These are phyloP conservation scores for Ennomos quercinarius DNA, from an alignment of 2,888 invertebrate species.

Conservation along the genomic window DNA sequence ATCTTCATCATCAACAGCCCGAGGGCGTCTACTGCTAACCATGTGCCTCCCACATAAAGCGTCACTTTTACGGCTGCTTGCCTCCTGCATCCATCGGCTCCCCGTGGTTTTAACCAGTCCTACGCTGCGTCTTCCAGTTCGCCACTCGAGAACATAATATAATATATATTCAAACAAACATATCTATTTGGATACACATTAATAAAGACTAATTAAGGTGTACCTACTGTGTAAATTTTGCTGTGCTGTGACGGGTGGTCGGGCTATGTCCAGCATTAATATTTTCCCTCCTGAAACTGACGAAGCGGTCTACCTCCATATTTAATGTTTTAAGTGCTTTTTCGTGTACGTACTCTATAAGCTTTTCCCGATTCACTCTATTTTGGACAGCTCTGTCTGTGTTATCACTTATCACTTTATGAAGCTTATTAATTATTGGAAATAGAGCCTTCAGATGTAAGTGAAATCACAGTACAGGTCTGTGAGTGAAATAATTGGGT, in stretches of 20 bases:
- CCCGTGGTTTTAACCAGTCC: no score
- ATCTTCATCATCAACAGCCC: no score
- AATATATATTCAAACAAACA: no score
- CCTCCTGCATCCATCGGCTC: no score
- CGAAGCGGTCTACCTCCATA: constrained; percentile 62
- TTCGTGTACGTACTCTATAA: constrained; percentile 58
- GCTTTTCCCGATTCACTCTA: constrained; percentile 5
- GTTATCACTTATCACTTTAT: constrained; percentile 1
- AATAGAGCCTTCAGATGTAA: neutral
- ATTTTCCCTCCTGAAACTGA: constrained; percentile 55
- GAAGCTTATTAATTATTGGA: neutral
- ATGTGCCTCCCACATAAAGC: no score
- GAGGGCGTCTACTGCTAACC: no score
- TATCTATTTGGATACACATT: no score
- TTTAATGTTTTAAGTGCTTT: constrained; percentile 79
- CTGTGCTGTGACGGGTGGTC: neutral
- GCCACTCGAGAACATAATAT: no score
- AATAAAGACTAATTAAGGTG: no score
- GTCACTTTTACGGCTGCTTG: no score
- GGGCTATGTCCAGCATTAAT: constrained; percentile 46
- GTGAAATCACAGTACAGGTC: no score
- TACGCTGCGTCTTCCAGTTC: no score
- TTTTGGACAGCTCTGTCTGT: constrained; percentile 3
- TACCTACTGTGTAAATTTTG: neutral
- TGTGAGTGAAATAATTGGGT: constrained; percentile 7